Evolutionary conservation across 2,797 vertebrate genomes (phyloP).

Genomic region (Toxotes lorentzi): DNA sequence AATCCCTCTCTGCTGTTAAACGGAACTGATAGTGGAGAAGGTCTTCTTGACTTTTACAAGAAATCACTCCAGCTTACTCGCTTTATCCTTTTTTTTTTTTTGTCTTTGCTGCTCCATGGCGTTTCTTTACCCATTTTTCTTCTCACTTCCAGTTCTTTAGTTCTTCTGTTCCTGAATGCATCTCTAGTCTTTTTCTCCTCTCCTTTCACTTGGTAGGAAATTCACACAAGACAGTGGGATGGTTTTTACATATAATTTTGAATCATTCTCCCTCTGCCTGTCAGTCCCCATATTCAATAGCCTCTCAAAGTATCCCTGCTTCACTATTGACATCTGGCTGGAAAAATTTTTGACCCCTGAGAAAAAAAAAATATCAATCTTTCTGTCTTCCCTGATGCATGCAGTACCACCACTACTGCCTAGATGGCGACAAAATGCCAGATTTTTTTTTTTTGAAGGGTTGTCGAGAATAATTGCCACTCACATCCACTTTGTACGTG

Average conservation of each 20-base stretch:
- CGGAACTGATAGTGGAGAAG: constrained; percentile 59
- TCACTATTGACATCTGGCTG: constrained; percentile 4
- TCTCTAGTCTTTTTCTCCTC: constrained; percentile 2
- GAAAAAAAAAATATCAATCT: constrained; percentile 49
- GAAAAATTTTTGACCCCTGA: constrained; percentile 32
- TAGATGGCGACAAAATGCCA: constrained; percentile 85
- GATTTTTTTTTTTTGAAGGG: constrained; percentile 52
- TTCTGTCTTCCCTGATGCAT: constrained; percentile 7
- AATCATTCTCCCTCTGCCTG: background rate
- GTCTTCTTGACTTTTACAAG: constrained; percentile 62
- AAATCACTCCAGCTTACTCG: constrained; percentile 47
- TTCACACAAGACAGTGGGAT: background rate
- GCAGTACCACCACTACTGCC: constrained; percentile 71
- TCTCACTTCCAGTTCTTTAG: background rate
- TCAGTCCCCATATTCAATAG: background rate
- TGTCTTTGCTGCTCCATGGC: constrained; percentile 24
- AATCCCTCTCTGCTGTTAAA: constrained; percentile 65
- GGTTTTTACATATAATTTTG: constrained; percentile 6
- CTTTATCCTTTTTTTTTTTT: constrained; percentile 31
- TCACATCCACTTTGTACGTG: constrained; percentile 51
- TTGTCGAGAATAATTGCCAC: constrained; percentile 52
- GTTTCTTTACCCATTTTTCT: constrained; percentile 30
- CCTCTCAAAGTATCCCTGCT: background rate
- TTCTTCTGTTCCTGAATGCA: background rate
- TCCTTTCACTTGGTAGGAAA: constrained; percentile 9